phyloP scores from a whole-genome alignment of 2,888 invertebrate genomes.

The Apeira syringaria region DNA sequence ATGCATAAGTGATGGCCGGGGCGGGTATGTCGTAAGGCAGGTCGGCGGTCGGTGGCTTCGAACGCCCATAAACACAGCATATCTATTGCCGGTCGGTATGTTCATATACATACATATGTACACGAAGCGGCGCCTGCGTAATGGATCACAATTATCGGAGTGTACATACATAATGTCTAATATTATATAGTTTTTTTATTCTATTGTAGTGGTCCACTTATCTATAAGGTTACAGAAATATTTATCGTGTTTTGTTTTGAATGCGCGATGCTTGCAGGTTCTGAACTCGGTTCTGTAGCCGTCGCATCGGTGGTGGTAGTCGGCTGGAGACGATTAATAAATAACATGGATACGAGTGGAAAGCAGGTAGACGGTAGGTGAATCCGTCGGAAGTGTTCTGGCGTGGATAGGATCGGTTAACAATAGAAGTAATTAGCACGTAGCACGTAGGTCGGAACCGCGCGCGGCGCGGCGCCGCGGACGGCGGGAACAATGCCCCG shows the following conservation, averaged over 20 bases:
- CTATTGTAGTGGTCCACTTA: no score
- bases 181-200: no score
- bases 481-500: constrained; percentile 53
- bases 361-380: constrained; percentile 73
- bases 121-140: background rate
- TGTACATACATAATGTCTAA: no score
- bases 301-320: constrained; percentile 1
- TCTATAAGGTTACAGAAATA: no score
- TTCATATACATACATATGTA: no score
- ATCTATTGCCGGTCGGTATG: constrained; percentile 5
- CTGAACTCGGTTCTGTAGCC: no score
- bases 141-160: constrained; percentile 2
- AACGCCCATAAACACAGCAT: constrained; percentile 22
- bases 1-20: constrained; percentile 23
- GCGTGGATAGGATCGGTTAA: constrained; percentile 71
- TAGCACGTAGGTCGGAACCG: constrained; percentile 60
- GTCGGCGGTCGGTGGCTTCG: constrained; percentile 27
- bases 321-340: constrained; percentile 37
- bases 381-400: constrained; percentile 77
- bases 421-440: constrained; percentile 79
- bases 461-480: no score
- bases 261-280: background rate
- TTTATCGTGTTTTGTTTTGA: background rate
- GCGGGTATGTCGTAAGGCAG: constrained; percentile 19
- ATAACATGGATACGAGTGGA: constrained; percentile 64